Evolutionary conservation across 2,888 invertebrate genomes (phyloP).

Genomic region (Pristionchus fissidentatus): DNA sequence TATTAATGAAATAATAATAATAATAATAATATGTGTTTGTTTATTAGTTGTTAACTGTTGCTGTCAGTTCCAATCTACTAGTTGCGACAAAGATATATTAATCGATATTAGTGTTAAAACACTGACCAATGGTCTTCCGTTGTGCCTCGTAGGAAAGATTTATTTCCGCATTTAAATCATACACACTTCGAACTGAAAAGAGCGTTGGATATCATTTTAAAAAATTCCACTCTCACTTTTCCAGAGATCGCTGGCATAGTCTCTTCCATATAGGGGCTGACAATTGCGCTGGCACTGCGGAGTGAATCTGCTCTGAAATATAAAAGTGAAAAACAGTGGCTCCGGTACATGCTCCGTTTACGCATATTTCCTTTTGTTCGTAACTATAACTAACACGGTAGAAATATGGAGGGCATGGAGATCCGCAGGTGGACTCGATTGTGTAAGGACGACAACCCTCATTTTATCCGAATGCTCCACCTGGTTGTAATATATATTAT

Average conservation of each 20-base stretch:
- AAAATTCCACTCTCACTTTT: not conserved
- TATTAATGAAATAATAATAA: not conserved
- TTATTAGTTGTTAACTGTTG: not conserved
- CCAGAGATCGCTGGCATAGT: not conserved
- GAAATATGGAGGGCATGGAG: constrained; percentile 48
- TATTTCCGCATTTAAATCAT: not conserved
- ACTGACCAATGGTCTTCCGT: not conserved
- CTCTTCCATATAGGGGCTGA: not conserved
- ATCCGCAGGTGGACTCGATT: constrained; percentile 49
- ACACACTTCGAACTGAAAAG: not conserved
- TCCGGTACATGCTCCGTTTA: not conserved
- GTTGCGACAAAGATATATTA: not conserved
- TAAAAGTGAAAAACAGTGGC: no score
- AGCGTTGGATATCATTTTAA: no score
- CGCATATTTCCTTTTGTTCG: not conserved
- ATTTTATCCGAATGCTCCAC: constrained; percentile 49
- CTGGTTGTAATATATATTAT: not conserved
- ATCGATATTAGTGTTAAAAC: not conserved
- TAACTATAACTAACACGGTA: not conserved
- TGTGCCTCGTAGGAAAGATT: no score
- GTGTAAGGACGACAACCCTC: constrained; percentile 54
- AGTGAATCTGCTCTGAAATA: not conserved
- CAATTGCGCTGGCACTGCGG: not conserved
- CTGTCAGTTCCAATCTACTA: not conserved
- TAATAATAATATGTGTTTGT: not conserved